phyloP scores from a whole-genome alignment of 2,113 vertebrate species.

The Pardalotus punctatus region DNA sequence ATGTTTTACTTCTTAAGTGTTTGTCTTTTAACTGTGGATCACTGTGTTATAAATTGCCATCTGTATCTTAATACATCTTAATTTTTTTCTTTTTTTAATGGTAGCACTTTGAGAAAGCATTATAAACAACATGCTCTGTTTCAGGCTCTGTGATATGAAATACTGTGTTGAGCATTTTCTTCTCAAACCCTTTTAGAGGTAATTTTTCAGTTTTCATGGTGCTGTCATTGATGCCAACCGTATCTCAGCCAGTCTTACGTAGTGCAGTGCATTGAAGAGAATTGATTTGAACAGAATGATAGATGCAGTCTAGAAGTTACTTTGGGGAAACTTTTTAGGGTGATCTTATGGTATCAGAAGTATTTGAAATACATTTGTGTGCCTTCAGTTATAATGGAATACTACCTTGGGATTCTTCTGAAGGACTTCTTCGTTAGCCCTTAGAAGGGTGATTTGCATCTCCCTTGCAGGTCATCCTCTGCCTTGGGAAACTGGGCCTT shows the following conservation, averaged over 20 bases:
- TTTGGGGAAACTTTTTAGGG: not conserved
- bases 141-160: not conserved
- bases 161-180: not conserved
- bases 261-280: not conserved
- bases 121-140: not conserved
- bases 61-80: not conserved
- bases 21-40: not conserved
- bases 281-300: constrained; percentile 19
- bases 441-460: not conserved
- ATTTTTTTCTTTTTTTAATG: not conserved
- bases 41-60: not conserved
- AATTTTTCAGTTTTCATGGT: constrained; percentile 53
- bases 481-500: not conserved
- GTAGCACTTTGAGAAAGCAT: not conserved
- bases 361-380: not conserved
- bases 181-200: not conserved
- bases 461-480: not conserved
- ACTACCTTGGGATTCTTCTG: not conserved
- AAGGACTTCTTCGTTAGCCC: not conserved
- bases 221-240: not conserved
- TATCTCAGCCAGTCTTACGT: not conserved
- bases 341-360: not conserved
- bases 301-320: not conserved
- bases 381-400: not conserved
- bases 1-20: not conserved